Percentiles rank a stretch among this genome's conserved stretches.
Evolutionary conservation across 2,797 vertebrate species (phyloP).

Genomic region (Alfaro cultratus): DNA sequence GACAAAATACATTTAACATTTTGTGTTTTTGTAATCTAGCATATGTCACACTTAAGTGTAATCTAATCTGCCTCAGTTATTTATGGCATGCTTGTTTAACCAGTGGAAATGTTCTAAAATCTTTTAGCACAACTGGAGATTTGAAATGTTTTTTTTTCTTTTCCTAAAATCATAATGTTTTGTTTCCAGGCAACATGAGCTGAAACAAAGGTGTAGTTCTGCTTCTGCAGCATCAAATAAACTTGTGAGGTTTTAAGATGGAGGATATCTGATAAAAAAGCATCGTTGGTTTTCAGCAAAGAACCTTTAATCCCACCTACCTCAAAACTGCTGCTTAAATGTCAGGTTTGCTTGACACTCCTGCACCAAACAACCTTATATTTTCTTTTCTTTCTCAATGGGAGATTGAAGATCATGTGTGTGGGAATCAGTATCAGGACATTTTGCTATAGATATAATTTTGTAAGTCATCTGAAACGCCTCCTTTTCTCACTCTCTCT

Average conservation of each 20-base stretch:
- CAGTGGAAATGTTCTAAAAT: not conserved
- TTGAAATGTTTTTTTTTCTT: not conserved
- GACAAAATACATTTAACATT: too few relatives aligned
- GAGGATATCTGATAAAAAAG: not conserved
- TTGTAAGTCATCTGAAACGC: not conserved
- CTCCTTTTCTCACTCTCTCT: not conserved
- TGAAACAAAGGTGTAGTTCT: too few relatives aligned
- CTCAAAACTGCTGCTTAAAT: not conserved
- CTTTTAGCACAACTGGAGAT: not conserved
- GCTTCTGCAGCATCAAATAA: not conserved
- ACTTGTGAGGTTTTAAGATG: not conserved
- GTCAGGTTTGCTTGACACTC: not conserved
- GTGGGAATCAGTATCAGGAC: not conserved
- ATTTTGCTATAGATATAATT: not conserved
- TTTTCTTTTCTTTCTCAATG: not conserved
- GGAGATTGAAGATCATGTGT: not conserved
- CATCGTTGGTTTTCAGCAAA: not conserved
- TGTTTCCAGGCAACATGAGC: slow-evolving; percentile 5
- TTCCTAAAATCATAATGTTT: not conserved
- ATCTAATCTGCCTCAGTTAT: not conserved
- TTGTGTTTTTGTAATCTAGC: too few relatives aligned
- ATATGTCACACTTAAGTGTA: not conserved
- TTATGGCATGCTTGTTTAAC: not conserved
- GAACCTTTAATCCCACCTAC: not conserved
- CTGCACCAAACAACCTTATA: not conserved